Conservation (phyloP, 2,888 invertebrate genomes). For the Anticlea derivata region DNA sequence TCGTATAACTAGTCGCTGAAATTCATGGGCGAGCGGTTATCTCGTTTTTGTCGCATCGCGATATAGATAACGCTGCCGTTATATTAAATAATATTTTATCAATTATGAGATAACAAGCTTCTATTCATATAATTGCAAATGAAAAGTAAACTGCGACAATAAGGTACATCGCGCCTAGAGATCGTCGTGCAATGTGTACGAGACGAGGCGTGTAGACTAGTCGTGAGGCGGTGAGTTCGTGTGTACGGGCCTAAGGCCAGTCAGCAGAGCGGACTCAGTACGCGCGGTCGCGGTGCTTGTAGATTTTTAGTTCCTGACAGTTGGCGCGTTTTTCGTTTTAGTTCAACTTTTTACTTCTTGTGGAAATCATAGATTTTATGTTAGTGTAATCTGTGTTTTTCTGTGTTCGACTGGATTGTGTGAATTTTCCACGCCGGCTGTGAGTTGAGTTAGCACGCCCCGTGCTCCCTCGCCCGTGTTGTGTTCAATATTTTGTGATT, state of each 20-base stretch:
- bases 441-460: slow-evolving; percentile 76
- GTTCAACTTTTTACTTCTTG: slow-evolving; percentile 67
- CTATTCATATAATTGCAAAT: slow-evolving; percentile 68
- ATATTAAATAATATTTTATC: slow-evolving; percentile 69
- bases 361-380: slow-evolving; percentile 81
- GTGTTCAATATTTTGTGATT: slow-evolving; percentile 76
- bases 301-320: slow-evolving; percentile 81
- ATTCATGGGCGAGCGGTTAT: slow-evolving; percentile 68
- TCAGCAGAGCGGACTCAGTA: slow-evolving; percentile 79
- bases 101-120: slow-evolving; percentile 72
- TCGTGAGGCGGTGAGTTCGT: slow-evolving; percentile 47
- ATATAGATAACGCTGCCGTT: slow-evolving; percentile 71
- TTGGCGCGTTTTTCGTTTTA: slow-evolving; percentile 81
- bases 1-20: slow-evolving; percentile 61
- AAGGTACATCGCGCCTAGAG: slow-evolving; percentile 52
- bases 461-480: slow-evolving; percentile 69
- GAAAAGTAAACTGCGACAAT: slow-evolving; percentile 71
- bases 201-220: slow-evolving; percentile 26
- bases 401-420: slow-evolving; percentile 78
- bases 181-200: slow-evolving; percentile 51
- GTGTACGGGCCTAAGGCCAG: slow-evolving; percentile 51
- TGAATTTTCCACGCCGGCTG: slow-evolving; percentile 75
- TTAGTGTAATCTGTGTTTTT: slow-evolving; percentile 82
- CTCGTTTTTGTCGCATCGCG: slow-evolving; percentile 78
- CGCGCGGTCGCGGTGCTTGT: slow-evolving; percentile 78